Evolutionary conservation across 2,113 vertebrate genomes (phyloP).

Genomic region (Rhinogobius similis): DNA sequence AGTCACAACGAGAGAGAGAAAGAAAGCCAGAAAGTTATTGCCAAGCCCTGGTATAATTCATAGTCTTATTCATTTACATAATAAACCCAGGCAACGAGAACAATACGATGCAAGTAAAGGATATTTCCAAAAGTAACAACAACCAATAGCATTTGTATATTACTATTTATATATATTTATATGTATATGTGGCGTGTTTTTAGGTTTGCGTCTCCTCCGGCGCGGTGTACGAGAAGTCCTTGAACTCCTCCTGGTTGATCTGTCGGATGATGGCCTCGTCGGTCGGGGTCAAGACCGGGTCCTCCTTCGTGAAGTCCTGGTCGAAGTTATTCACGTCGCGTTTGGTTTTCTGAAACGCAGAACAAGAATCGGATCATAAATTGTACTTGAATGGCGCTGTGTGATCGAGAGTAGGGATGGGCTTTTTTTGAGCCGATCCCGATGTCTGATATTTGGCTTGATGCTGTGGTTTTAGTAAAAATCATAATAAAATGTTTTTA

Average conservation of each 20-base stretch:
- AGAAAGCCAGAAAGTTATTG: not conserved
- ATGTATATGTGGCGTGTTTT: conserved; percentile 39
- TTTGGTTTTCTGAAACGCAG: conserved; percentile 90
- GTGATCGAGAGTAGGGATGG: no score
- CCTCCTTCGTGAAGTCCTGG: conserved; percentile 98
- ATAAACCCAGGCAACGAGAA: conserved; percentile 73
- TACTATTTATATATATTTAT: conserved; percentile 24
- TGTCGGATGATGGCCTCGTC: conserved; percentile 97
- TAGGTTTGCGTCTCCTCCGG: conserved; percentile 90
- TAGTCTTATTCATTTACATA: conserved; percentile 50
- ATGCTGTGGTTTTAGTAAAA: no score
- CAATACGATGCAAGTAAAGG: conserved; percentile 72
- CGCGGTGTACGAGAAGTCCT: conserved; percentile 96
- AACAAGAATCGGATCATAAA: not conserved
- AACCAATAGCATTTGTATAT: conserved; percentile 62
- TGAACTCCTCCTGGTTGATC: conserved; percentile 99
- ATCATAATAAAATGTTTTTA: no score
- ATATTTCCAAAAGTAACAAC: conserved; percentile 67
- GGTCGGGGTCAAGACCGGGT: conserved; percentile 92
- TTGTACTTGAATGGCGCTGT: not conserved
- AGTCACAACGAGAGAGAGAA: not conserved
- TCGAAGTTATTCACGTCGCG: conserved; percentile 99
- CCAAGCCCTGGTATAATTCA: conserved; percentile 6
- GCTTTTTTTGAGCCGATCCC: no score
- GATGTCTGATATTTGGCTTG: no score